Percentiles rank a stretch among this genome's conserved stretches.
Conservation (phyloP, 2,113 vertebrate genomes). For the Pelodiscus sinensis region DNA sequence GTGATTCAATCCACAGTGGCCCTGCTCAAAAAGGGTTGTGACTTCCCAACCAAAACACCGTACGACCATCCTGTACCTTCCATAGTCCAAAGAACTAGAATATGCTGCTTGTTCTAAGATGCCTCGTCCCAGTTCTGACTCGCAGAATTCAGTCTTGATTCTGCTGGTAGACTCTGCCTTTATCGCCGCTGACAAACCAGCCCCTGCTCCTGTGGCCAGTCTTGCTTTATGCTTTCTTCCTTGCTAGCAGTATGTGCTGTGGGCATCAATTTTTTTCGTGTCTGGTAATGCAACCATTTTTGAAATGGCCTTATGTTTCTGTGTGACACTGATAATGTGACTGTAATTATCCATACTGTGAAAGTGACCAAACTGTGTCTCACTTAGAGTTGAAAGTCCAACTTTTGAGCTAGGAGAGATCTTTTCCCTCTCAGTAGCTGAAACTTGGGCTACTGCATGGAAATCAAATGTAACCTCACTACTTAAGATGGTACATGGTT, state of each 20-base stretch:
- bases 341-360: background rate
- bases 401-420: background rate
- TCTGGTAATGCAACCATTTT: constrained; percentile 55
- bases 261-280: constrained; percentile 35
- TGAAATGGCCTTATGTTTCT: constrained; percentile 58
- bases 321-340: constrained; percentile 23
- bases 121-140: constrained; percentile 14
- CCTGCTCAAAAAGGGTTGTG: constrained; percentile 71
- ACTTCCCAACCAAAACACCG: constrained; percentile 35
- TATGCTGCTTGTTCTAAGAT: background rate
- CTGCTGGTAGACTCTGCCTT: constrained; percentile 32
- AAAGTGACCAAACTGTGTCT: background rate
- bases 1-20: constrained; percentile 42
- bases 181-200: constrained; percentile 25
- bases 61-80: background rate
- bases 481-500: fast-evolving
- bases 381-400: background rate
- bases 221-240: constrained; percentile 30
- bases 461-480: background rate
- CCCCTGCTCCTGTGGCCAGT: background rate
- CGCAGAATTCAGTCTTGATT: constrained; percentile 22
- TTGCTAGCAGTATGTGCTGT: constrained; percentile 9
- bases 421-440: background rate
- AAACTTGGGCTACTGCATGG: background rate
- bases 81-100: constrained; percentile 46